Percentiles rank a stretch among this genome's conserved stretches.
These are phyloP conservation scores for Paraplagusia blochii DNA, from an alignment of 2,113 vertebrate species.

Conservation along the genomic window DNA sequence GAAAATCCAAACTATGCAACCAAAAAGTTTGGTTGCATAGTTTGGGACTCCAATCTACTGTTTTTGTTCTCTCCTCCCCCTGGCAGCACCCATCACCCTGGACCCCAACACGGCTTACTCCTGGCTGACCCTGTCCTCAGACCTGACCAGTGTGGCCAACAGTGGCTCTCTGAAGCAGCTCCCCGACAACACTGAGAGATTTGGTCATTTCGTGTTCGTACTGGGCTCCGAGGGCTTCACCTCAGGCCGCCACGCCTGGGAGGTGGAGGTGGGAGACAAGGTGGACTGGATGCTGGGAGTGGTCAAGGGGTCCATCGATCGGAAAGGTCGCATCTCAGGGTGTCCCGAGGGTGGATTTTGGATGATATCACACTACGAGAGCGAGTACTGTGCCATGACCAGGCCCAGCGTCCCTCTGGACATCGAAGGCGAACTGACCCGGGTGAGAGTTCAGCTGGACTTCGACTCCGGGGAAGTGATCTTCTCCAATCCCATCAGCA, in stretches of 20 bases:
- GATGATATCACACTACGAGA: slow-evolving; percentile 75
- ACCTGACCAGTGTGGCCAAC: slow-evolving; percentile 72
- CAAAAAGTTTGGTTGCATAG: no score
- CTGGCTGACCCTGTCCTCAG: slow-evolving; percentile 71
- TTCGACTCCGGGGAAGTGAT: slow-evolving; percentile 69
- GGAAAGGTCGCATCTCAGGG: slow-evolving; percentile 75
- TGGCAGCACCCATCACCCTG: slow-evolving; percentile 74
- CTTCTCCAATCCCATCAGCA: slow-evolving; percentile 71
- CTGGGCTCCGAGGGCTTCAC: slow-evolving; percentile 75
- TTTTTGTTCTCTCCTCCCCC: not conserved
- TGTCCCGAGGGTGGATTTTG: slow-evolving; percentile 77
- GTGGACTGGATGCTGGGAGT: slow-evolving; percentile 79
- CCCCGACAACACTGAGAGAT: slow-evolving; percentile 74
- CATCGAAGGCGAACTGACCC: slow-evolving; percentile 48
- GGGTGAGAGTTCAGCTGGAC: slow-evolving; percentile 75
- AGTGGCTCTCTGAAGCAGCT: slow-evolving; percentile 64
- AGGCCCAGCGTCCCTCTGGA: slow-evolving; percentile 62
- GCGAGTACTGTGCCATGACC: slow-evolving; percentile 76
- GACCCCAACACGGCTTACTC: slow-evolving; percentile 79
- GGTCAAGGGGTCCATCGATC: slow-evolving; percentile 70
- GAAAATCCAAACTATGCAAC: no score
- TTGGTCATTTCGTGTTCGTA: slow-evolving; percentile 77
- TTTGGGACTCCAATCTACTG: no score
- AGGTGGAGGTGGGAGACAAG: slow-evolving; percentile 76
- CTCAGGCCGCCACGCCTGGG: slow-evolving; percentile 75